Evolutionary conservation across 2,113 vertebrate genomes (phyloP).

Genomic region (Tamias sibiricus): DNA sequence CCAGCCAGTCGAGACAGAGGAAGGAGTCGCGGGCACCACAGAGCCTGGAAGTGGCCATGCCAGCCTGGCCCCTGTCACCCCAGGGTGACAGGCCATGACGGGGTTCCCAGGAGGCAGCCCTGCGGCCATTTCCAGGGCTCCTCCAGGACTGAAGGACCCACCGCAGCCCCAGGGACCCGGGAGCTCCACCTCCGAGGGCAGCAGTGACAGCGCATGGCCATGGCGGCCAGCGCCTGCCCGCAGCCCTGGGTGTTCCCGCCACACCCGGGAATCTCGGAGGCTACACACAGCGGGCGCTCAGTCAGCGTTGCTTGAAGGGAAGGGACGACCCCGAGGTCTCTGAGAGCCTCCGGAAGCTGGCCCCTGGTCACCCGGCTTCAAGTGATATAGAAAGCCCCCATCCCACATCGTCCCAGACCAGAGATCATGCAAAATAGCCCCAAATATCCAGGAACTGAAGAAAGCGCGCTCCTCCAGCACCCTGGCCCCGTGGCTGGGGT

Average conservation of each 20-base stretch:
- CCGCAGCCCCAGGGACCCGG: no score
- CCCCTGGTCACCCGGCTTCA: neutral
- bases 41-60: neutral
- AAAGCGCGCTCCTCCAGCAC: rapidly evolving
- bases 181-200: neutral
- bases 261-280: neutral
- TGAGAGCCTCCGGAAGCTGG: neutral
- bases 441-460: neutral
- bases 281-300: neutral
- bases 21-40: neutral
- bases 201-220: neutral
- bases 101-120: neutral
- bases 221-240: no score
- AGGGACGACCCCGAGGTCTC: neutral
- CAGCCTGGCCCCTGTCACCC: neutral
- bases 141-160: neutral
- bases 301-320: rapidly evolving
- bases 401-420: neutral
- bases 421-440: rapidly evolving
- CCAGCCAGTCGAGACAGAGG: neutral
- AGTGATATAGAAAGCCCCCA: neutral
- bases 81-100: rapidly evolving
- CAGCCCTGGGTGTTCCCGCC: no score
- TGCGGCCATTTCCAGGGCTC: neutral
- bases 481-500: no score